phyloP scores from a whole-genome alignment of 2,113 vertebrate genomes.

The Poeciliopsis turrubarensis region DNA sequence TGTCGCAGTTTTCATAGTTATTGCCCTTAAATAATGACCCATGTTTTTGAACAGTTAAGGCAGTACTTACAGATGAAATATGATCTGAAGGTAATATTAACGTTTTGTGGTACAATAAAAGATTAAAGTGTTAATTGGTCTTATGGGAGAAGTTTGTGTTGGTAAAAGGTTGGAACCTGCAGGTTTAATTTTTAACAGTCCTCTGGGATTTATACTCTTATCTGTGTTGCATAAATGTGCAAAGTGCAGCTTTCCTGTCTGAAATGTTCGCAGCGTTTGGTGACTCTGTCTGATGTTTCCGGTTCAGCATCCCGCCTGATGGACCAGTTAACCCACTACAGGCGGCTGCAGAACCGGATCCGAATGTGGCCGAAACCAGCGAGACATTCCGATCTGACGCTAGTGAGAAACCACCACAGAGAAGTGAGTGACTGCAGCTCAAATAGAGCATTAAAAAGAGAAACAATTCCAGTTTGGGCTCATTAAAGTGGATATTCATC shows the following conservation, averaged over 20 bases:
- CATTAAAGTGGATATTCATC: no score
- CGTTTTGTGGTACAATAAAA: neutral
- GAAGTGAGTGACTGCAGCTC: neutral
- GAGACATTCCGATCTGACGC: conserved; percentile 38
- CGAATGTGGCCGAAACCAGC: conserved; percentile 26
- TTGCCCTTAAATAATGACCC: no score
- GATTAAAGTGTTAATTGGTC: neutral
- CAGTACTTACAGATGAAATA: no score
- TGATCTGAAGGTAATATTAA: neutral
- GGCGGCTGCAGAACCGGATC: conserved; percentile 37
- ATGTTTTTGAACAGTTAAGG: no score
- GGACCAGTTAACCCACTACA: conserved; percentile 51
- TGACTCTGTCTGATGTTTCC: neutral
- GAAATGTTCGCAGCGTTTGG: neutral
- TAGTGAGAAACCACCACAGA: conserved; percentile 2
- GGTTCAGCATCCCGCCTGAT: conserved; percentile 33
- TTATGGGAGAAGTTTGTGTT: neutral
- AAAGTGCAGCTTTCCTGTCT: neutral
- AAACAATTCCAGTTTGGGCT: no score
- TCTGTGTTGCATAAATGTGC: neutral
- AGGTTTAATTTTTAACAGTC: conserved; percentile 15
- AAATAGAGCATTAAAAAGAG: neutral
- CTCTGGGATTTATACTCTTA: neutral
- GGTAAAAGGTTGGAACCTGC: neutral
- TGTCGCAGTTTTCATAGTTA: no score